A percentile compares a stretch with the other conserved stretches of the same genome.
phyloP scores from a whole-genome alignment of 2,797 vertebrate genomes.

The Allobates femoralis region DNA sequence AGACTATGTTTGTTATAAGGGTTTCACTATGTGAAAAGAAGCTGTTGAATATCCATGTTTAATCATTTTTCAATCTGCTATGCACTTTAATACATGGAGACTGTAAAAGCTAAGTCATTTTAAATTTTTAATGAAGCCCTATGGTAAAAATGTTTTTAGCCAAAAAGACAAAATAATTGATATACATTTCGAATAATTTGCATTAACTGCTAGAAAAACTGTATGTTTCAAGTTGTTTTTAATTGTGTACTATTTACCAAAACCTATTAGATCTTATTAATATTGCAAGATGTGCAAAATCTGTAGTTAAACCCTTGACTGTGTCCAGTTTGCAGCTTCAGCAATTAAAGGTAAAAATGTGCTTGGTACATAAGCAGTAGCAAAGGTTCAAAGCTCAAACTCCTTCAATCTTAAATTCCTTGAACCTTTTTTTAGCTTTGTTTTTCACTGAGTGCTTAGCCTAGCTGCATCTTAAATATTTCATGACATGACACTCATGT shows the following conservation, averaged over 20 bases:
- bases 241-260: background rate
- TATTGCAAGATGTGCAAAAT: background rate
- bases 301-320: background rate
- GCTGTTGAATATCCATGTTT: no score
- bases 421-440: background rate
- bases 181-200: no score
- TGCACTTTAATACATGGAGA: no score
- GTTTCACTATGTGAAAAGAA: no score
- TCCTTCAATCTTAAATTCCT: background rate
- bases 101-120: no score
- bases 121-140: no score
- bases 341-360: background rate
- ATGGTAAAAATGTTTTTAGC: no score
- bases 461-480: background rate
- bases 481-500: background rate
- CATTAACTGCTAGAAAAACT: no score
- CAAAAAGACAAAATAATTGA: no score
- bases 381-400: background rate
- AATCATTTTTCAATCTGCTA: no score
- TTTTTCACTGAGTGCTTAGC: background rate
- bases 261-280: background rate
- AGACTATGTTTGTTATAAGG: no score
- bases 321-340: background rate
- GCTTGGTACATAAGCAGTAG: background rate
- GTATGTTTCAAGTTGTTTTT: no score